Evolutionary conservation across 23 tunicate genomes (phyloP), one percentile per base, ranked within the genome.

Genomic region (Corella eumyota): DNA sequence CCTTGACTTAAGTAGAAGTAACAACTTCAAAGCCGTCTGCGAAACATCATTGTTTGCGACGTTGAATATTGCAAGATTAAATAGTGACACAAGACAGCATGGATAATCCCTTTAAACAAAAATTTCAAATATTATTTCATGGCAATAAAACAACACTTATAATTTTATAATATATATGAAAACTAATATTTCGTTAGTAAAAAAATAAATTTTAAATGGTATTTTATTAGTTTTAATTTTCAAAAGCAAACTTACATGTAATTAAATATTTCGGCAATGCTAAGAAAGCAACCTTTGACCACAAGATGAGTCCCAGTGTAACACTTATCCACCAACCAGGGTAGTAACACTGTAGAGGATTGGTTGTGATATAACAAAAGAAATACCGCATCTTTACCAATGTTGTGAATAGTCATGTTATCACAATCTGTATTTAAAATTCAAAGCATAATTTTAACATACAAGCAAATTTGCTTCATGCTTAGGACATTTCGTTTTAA

Each of bases 321-420:
- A 45, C 95, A 77, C 33, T 86, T 86, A 34, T 66, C 95, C 32
- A 86, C 53, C 52, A 86, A 32, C 95, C 95, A 86, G 17, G 69
- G 15, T 37, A 77, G 40, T 7, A 70, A 66, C 4, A 60, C 26
- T 25, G 62, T 55, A 6, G 34, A 34, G 34, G 45, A 61, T 6
- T 59, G 51, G 53, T 86, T 86, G 29, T 79, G 71, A 49, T 81
- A 72, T 30, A 86, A 34, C 49, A 86, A 50, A 47, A 77, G 13
- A 2, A 71, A 53, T 2, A 77, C 61, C n/a, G 85, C 75, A 25
- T 86, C 86, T 52, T 55, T 61, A 2, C 95, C 95, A 11, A 71
- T 4, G 3, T 68, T 60, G 31, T 63, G 68, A 4, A 80, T 61
- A 33, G 55, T 48, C 25, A 78, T 70, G 35, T 71, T 71, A 2